Evolutionary conservation across 2,113 vertebrate genomes (phyloP), one percentile per base, ranked within the genome.

Genomic region (Oreotragus oreotragus): DNA sequence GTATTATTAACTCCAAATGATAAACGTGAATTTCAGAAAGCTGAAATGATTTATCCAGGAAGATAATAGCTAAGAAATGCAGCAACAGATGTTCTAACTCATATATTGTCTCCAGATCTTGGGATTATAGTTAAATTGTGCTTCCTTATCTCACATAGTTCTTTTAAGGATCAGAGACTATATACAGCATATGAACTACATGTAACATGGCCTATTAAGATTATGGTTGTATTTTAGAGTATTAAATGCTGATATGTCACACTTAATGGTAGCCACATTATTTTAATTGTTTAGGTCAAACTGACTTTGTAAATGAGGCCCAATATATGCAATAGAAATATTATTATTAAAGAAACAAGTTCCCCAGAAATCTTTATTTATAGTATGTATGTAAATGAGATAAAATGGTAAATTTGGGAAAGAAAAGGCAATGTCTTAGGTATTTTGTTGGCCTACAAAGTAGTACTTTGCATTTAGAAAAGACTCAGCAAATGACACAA

Each of bases 301-400:
- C 57, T 66, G 25, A 87, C 45, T 79, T 93, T 77, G 49, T 45
- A 90, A 96, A 85, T 80, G 33, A 81, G 16, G 19, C 28, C 17
- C 76, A 33, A 43, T 88, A 57, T 95, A 19, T 1, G 23, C 7
- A 25, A 88, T 77, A 62, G 30, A 91, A 64, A 96, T 80, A 9
- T 33, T 36, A 16, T 70, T 97, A 58, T 60, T 92, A 94, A 90
- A 91, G 88, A 94, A 81, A 93, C 15, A 87, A 39, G 13, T 17
- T 79, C 55, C 45, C 12, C 93, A 47, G 15, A 96, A 49, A 33
- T 84, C n/a, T 55, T 86, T 47, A 70, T 47, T 85, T 43, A 55
- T 84, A 84, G 53, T 57, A 6, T 58, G 15, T 62, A 10, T 47
- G 21, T 58, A 84, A 87, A 23, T 77, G 47, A 93, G 73, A 95